Base-by-base conservation (phyloP, 1,140 invertebrate genomes). In the Drosophila ironensis region DNA sequence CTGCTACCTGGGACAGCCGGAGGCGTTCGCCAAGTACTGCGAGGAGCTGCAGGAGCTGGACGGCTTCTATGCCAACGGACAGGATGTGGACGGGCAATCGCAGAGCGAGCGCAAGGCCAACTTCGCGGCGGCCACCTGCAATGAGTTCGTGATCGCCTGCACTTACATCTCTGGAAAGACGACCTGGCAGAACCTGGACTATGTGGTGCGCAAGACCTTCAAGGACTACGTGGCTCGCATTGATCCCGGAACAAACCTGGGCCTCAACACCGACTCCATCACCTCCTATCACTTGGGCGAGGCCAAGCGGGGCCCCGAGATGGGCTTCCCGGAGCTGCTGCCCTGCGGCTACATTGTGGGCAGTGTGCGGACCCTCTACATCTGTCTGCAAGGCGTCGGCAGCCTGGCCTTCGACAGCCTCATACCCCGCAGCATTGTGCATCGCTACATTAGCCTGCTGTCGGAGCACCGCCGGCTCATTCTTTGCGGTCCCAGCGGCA, bases 401-500 rank as follows among this genome's bases (percentile, higher is more conserved):
- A 96, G 97, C 59, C 91, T 99, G 44, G 96, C 97, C 0, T 98
- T 99, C 88, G 97, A 99, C 89, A 98, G 97, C 14, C 92, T 99
- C 30, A 98, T 99, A 90, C 98, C 98, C 52, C 97, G 98, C 91
- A 96, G 97, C 64, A 98, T 99, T 72, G 94, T 99, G 44, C 97
- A 99, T 91, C 94, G 98, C 89, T 97, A 97, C 74, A 93, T 97
- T 3, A 95, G 96, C 3, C 91, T 98, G 33, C 90, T 99, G 40
- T 94, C 95, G 16, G 97, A 99, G 87, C 97, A 99, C 91, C 92
- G 97, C 25, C 91, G 98, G 12, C 94, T 99, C 20, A 98, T 99
- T 40, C 91, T 99, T 2, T 98, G 97, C 91, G 98, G 98, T 0
- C 97, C 98, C 1, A 98, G 96, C 87, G 98, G 98, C 22, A 99